Evolutionary conservation across 2,113 vertebrate genomes (phyloP).

Genomic region (Phalacrocorax aristotelis): DNA sequence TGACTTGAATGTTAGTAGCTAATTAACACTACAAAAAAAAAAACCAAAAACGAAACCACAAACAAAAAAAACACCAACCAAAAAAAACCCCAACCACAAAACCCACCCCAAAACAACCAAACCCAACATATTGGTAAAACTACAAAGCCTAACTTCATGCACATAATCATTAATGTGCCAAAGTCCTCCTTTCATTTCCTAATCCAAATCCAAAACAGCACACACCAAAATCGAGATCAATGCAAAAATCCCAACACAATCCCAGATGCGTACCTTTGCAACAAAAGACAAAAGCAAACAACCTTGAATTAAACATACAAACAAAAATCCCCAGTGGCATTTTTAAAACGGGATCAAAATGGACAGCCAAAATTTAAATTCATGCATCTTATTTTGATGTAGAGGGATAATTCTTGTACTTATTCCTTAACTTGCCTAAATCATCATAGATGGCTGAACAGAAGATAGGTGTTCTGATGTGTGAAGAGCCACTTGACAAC

Average conservation of each 20-base stretch:
- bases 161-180: background rate
- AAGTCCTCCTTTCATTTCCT: background rate
- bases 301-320: background rate
- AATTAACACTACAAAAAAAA: background rate
- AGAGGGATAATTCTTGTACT: background rate
- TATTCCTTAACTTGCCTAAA: background rate
- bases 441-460: background rate
- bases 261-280: background rate
- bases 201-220: background rate
- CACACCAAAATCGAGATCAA: background rate
- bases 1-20: background rate
- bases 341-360: background rate
- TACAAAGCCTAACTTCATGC: background rate
- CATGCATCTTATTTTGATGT: background rate
- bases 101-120: background rate
- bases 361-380: background rate
- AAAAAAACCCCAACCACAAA: too few species aligned
- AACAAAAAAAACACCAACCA: background rate
- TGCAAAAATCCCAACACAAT: background rate
- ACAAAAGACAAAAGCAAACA: background rate
- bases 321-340: accelerated
- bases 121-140: background rate
- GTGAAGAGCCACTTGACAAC: conserved; percentile 5
- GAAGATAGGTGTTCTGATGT: background rate
- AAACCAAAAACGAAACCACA: background rate